Percentiles rank a stretch among this genome's conserved stretches.
Evolutionary conservation across 2,888 invertebrate species (phyloP).

Genomic region (Ommatoiulus sabulosus): DNA sequence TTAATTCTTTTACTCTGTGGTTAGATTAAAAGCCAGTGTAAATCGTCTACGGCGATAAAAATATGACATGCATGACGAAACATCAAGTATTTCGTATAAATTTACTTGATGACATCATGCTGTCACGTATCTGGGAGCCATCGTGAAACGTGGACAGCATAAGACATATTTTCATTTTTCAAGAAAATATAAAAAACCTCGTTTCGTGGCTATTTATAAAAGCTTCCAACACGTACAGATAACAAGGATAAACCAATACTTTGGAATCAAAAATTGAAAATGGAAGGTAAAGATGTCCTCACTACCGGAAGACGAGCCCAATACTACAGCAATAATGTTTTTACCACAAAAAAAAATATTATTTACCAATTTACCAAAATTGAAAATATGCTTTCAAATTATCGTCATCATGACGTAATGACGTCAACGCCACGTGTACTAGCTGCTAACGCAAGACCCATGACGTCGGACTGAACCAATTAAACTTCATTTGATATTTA

Average conservation of each 20-base stretch:
- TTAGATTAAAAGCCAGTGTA: neutral
- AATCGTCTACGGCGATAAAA: neutral
- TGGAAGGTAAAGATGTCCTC: neutral
- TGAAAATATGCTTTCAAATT: too few species aligned
- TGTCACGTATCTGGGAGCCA: neutral
- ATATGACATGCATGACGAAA: neutral
- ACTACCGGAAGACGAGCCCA: conserved; percentile 20
- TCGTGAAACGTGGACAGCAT: neutral
- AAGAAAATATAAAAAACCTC: neutral
- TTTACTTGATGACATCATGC: conserved; percentile 15
- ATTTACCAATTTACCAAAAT: too few species aligned
- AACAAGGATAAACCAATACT: neutral
- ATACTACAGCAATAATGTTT: neutral
- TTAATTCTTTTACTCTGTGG: too few species aligned
- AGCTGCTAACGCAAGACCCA: too few species aligned
- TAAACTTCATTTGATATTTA: too few species aligned
- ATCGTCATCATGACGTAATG: neutral
- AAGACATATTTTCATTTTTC: neutral
- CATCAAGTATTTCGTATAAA: neutral
- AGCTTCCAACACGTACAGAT: neutral
- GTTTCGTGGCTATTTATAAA: neutral
- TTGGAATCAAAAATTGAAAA: neutral
- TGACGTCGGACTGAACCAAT: too few species aligned
- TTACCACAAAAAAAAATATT: too few species aligned
- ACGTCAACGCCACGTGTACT: neutral